Percentiles rank a stretch among this genome's conserved stretches.
Conservation (phyloP, 2,888 invertebrate species). For the Drosophila monieri region DNA sequence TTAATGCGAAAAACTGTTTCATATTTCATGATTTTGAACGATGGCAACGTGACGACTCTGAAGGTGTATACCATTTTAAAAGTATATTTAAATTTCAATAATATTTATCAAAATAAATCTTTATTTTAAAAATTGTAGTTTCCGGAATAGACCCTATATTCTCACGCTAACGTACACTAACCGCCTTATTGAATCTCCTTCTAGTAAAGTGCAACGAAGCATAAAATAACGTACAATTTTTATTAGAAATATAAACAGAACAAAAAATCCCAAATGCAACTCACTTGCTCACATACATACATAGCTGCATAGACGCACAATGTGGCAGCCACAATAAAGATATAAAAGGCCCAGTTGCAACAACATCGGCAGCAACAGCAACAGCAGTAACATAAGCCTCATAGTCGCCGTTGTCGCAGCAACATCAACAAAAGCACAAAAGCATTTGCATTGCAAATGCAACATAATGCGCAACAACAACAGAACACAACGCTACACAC, state of each 20-base stretch:
- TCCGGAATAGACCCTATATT: not conserved
- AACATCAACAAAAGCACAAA: slow-evolving; percentile 72
- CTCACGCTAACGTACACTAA: slow-evolving; percentile 22
- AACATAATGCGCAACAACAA: slow-evolving; percentile 67
- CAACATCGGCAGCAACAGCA: slow-evolving; percentile 18
- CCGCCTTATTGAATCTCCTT: slow-evolving; percentile 29
- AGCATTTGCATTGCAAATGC: slow-evolving; percentile 71
- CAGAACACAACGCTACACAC: slow-evolving; percentile 29
- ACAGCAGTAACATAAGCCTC: slow-evolving; percentile 59
- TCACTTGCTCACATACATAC: slow-evolving; percentile 9
- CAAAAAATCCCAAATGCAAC: slow-evolving; percentile 31
- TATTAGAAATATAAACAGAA: slow-evolving; percentile 79
- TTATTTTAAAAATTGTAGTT: not conserved
- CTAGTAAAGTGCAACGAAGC: slow-evolving; percentile 58
- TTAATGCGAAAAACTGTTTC: slow-evolving; percentile 6
- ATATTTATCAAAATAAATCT: not conserved
- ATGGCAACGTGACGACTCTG: too few species aligned
- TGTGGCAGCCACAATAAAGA: slow-evolving; percentile 68
- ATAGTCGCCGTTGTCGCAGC: slow-evolving; percentile 46
- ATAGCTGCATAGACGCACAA: slow-evolving; percentile 50
- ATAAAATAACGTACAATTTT: slow-evolving; percentile 73
- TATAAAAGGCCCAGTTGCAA: slow-evolving; percentile 66
- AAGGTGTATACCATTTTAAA: too few species aligned
- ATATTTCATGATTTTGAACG: not conserved
- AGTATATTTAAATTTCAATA: too few species aligned